phyloP scores from a whole-genome alignment of 2,888 invertebrate species.

The Amphipyra berbera region DNA sequence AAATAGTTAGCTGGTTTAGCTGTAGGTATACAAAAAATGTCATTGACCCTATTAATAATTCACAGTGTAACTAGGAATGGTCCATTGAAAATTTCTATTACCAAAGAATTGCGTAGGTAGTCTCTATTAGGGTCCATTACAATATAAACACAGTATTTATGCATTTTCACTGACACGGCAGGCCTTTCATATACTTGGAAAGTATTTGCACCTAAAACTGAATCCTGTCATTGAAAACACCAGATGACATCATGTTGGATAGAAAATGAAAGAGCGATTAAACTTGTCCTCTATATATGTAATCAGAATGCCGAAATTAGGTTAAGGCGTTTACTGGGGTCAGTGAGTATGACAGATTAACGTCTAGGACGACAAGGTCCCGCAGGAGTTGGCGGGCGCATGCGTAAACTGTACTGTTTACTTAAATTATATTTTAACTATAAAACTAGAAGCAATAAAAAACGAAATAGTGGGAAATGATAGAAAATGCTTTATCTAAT shows the following conservation, averaged over 20 bases:
- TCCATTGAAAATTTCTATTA: slow-evolving; percentile 37
- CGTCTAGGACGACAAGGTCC: too few relatives aligned
- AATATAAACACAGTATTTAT: slow-evolving; percentile 34
- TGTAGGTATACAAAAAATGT: too few relatives aligned
- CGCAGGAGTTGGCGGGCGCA: too few relatives aligned
- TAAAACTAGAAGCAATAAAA: too few relatives aligned
- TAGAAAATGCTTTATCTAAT: too few relatives aligned
- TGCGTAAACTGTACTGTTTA: too few relatives aligned
- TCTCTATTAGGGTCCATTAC: slow-evolving; percentile 20
- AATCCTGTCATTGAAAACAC: neutral
- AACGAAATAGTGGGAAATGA: too few relatives aligned
- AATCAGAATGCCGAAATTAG: slow-evolving; percentile 1
- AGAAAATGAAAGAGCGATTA: slow-evolving; percentile 2
- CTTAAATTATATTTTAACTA: too few relatives aligned
- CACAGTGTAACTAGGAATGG: slow-evolving; percentile 5
- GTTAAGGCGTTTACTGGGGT: neutral
- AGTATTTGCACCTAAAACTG: slow-evolving; percentile 6
- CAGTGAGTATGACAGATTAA: too few relatives aligned
- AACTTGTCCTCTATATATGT: neutral
- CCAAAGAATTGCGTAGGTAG: slow-evolving; percentile 38
- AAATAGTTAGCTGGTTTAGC: too few relatives aligned
- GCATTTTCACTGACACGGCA: slow-evolving; percentile 20
- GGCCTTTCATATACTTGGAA: slow-evolving; percentile 30
- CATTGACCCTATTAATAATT: slow-evolving; percentile 4
- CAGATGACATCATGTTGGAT: neutral